Conservation (phyloP, 2,797 vertebrate genomes). For the Cyclopterus lumpus region DNA sequence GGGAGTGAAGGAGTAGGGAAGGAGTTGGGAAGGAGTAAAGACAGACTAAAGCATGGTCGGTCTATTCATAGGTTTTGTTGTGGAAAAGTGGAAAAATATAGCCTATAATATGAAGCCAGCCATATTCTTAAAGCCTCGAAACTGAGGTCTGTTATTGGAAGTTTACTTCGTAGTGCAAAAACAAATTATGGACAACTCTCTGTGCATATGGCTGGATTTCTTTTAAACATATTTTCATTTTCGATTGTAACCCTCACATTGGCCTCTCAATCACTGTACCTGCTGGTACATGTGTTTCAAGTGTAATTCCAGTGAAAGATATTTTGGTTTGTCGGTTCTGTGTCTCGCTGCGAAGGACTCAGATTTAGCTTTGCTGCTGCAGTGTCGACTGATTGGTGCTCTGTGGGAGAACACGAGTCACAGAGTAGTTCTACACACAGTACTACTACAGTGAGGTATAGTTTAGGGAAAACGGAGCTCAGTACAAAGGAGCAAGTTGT, state of each 20-base stretch:
- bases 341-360: constrained; percentile 53
- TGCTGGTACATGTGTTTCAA: constrained; percentile 25
- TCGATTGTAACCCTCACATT: neutral
- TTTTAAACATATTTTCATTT: neutral
- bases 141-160: neutral
- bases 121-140: neutral
- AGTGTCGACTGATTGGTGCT: constrained; percentile 58
- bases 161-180: neutral
- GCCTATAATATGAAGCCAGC: neutral
- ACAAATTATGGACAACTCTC: neutral
- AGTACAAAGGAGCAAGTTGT: constrained; percentile 25
- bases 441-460: constrained; percentile 26
- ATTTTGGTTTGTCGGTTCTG: constrained; percentile 33
- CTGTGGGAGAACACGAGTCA: constrained; percentile 52
- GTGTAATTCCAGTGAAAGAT: constrained; percentile 31
- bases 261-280: constrained; percentile 4
- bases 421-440: constrained; percentile 40
- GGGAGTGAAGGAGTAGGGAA: neutral
- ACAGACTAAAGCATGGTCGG: neutral
- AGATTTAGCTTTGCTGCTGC: constrained; percentile 54
- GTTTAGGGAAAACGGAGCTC: constrained; percentile 10
- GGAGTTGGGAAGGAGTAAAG: too few relatives aligned
- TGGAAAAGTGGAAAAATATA: neutral
- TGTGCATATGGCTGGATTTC: neutral
- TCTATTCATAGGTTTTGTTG: neutral